phyloP scores from a whole-genome alignment of 2,113 vertebrate species.

The Sialia sialis region DNA sequence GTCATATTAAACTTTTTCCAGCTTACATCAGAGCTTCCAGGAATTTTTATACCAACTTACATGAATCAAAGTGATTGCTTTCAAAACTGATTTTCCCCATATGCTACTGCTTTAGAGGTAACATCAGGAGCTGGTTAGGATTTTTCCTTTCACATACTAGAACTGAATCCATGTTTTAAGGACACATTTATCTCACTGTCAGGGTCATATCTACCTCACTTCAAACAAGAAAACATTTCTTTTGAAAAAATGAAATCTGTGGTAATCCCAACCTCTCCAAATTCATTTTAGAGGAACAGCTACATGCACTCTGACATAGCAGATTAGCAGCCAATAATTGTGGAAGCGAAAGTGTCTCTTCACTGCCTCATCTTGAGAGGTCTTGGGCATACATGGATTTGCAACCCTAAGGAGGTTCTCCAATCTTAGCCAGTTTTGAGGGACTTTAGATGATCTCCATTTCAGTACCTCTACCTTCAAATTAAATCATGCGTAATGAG shows the following conservation, averaged over 20 bases:
- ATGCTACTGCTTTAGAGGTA: background rate
- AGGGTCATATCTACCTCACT: background rate
- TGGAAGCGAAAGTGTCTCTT: background rate
- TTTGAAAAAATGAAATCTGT: background rate
- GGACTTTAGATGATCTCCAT: background rate
- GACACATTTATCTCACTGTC: background rate
- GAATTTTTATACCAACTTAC: background rate
- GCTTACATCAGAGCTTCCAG: background rate
- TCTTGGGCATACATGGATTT: background rate
- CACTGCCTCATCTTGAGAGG: background rate
- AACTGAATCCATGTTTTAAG: background rate
- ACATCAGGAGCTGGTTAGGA: background rate
- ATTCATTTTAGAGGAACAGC: background rate
- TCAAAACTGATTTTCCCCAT: background rate
- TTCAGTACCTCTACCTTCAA: background rate
- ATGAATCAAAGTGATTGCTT: background rate
- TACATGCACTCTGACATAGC: fast-evolving
- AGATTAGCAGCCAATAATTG: background rate
- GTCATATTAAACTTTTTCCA: background rate
- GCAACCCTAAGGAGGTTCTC: background rate
- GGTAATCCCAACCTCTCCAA: background rate
- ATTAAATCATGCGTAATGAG: background rate
- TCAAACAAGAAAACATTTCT: background rate
- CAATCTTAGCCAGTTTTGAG: background rate
- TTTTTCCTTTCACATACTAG: background rate